Evolutionary conservation across 2,113 vertebrate genomes (phyloP).

Genomic region (Arvicanthis niloticus): DNA sequence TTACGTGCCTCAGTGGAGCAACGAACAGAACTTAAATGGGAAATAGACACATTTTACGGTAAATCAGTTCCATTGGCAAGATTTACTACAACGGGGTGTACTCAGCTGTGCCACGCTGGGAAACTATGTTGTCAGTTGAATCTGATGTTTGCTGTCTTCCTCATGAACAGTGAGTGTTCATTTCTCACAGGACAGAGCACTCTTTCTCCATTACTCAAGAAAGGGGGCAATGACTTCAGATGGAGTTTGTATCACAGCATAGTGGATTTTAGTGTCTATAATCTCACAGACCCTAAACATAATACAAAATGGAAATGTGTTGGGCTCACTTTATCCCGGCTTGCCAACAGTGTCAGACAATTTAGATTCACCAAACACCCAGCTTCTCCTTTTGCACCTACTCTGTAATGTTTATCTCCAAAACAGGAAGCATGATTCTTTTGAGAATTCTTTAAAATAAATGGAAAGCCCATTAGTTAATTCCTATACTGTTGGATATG

Average conservation of each 20-base stretch:
- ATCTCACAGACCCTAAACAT: background rate
- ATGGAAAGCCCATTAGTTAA: background rate
- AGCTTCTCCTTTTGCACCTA: background rate
- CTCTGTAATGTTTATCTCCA: background rate
- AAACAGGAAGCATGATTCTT: slow-evolving; percentile 44
- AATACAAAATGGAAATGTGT: background rate
- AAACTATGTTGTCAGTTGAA: slow-evolving; percentile 20
- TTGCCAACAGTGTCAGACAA: background rate
- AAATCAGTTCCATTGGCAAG: slow-evolving; percentile 57
- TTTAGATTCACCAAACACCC: background rate
- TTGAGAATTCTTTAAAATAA: slow-evolving; percentile 45
- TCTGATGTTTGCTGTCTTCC: background rate
- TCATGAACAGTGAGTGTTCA: background rate
- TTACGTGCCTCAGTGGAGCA: slow-evolving; percentile 1
- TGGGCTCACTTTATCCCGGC: slow-evolving; percentile 25
- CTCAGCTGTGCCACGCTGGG: slow-evolving; percentile 14
- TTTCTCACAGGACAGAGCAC: background rate
- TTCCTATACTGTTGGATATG: background rate
- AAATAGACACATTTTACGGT: slow-evolving; percentile 58
- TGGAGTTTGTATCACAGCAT: background rate
- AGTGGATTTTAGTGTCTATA: slow-evolving; percentile 3
- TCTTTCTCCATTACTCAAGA: background rate
- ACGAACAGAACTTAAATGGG: background rate
- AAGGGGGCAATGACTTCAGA: slow-evolving; percentile 16
- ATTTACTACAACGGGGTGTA: background rate